Base-by-base conservation (phyloP, 2,113 vertebrate species). In the Motacilla tschutschensis region DNA sequence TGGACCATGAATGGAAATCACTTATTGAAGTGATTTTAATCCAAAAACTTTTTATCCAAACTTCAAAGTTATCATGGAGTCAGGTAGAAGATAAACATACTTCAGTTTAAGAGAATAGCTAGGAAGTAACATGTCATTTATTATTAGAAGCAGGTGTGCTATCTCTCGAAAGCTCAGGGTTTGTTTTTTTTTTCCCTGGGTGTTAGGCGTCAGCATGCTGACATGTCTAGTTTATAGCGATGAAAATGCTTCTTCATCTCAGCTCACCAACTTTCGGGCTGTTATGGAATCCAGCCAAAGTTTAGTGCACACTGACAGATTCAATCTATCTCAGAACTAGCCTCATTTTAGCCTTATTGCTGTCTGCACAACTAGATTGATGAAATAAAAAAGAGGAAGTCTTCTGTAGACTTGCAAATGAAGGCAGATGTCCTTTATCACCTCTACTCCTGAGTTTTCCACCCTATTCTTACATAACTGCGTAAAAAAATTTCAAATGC, bases 281-380 rank as follows among this genome's bases (percentile, higher is more conserved):
- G 8, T 60, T 93, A 89, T 77, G 95, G 96, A 96, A 88, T 22
- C n/a, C 48, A 72, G 91, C 95, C 94, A 95, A 94, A 74, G 63
- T 83, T 81, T 77, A 87, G 73, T 79, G 54, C 59, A 58, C 73
- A 51, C 70, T 89, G 89, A 91, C 92, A 93, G 91, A 83, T 80
- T 83, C 73, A 91, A 92, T 93, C 79, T 72, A 70, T 93, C 93
- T 94, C 93, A 91, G 75, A 90, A 79, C 24, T 65, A 95, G 92
- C 74, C 89, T 93, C 85, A 40, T 92, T 88, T 93, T 94, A 66
- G 81, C 87, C 85, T 74, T 81, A 64, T 58, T 83, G 72, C 74
- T 93, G 54, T 88, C 87, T 92, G 50, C 81, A 72, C 38, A n/a
- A 48, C 35, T 77, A 78, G 44, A 87, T 29, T 72, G 67, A 81